Evolutionary conservation across 2,888 invertebrate species (phyloP).

Genomic region (Agelastica alni): DNA sequence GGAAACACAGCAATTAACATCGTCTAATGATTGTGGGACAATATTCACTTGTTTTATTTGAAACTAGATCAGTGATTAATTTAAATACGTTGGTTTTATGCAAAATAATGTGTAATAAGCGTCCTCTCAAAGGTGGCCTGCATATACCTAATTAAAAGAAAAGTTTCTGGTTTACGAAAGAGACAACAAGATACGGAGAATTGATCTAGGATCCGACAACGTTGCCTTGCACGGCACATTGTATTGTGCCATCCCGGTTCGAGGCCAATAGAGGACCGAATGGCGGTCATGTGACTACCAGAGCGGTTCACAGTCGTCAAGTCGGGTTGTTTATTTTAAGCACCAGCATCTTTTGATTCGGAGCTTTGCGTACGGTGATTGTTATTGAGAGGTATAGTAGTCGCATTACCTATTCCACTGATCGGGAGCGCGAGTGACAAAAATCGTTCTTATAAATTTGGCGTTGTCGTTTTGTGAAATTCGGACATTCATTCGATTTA

Average conservation of each 20-base stretch:
- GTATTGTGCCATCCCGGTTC: slow-evolving; percentile 32
- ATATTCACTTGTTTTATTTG: too few species aligned
- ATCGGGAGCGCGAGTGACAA: slow-evolving; percentile 14
- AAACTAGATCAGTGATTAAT: too few species aligned
- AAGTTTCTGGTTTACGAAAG: too few species aligned
- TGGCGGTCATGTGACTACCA: slow-evolving; percentile 38
- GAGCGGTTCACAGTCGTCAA: slow-evolving; percentile 36
- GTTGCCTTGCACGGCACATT: slow-evolving; percentile 21
- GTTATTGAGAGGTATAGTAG: slow-evolving; percentile 23
- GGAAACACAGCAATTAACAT: too few species aligned
- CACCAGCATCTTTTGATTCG: slow-evolving; percentile 41
- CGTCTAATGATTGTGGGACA: too few species aligned
- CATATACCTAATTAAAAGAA: too few species aligned
- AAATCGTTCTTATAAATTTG: slow-evolving; percentile 1
- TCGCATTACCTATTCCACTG: slow-evolving; percentile 6
- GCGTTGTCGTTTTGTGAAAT: not conserved
- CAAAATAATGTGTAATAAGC: too few species aligned
- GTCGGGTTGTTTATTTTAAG: slow-evolving; percentile 46
- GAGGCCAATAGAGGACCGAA: slow-evolving; percentile 17
- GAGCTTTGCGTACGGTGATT: slow-evolving; percentile 23
- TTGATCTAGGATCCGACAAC: not conserved
- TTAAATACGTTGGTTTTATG: too few species aligned
- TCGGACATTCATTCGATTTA: slow-evolving; percentile 1
- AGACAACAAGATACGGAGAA: too few species aligned
- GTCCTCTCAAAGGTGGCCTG: too few species aligned